Percentiles rank a stretch among this genome's conserved stretches.
Evolutionary conservation across 1,140 invertebrate species (phyloP).

Genomic region (Agrypnia vestita): DNA sequence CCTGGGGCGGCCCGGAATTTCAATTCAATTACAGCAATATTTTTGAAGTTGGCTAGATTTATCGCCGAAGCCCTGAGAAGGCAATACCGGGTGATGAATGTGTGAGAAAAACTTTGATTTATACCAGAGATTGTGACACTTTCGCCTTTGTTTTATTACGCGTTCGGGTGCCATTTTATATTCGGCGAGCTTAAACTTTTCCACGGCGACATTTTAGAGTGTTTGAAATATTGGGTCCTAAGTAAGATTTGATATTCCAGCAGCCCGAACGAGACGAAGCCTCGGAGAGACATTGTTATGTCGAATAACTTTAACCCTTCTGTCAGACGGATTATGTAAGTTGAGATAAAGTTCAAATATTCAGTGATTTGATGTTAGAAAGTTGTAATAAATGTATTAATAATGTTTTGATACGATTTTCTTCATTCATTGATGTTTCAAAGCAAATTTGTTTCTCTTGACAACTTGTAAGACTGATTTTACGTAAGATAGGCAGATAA

Average conservation of each 20-base stretch:
- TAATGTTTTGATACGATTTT: too few relatives aligned
- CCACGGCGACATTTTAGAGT: conserved; percentile 8
- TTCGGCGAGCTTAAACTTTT: conserved; percentile 11
- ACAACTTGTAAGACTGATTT: too few relatives aligned
- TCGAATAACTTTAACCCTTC: conserved; percentile 17
- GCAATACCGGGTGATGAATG: conserved; percentile 18
- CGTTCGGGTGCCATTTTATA: conserved; percentile 32
- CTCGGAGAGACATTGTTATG: conserved; percentile 1
- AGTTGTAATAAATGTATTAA: neutral
- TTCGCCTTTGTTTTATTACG: conserved; percentile 33
- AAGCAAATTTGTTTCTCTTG: too few relatives aligned
- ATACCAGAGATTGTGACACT: conserved; percentile 33
- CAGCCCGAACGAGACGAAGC: neutral
- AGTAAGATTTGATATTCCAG: conserved; percentile 29
- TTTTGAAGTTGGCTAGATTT: conserved; percentile 23
- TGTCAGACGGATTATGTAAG: neutral
- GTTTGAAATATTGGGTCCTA: conserved; percentile 31
- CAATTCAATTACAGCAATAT: conserved; percentile 34
- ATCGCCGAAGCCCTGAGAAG: neutral
- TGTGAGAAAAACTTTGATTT: conserved; percentile 23
- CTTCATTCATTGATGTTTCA: too few relatives aligned
- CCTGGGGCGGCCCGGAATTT: conserved; percentile 2
- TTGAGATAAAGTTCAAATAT: conserved; percentile 3
- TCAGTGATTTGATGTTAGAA: neutral
- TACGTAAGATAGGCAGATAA: too few relatives aligned